A percentile compares a stretch with the other conserved stretches of the same genome.
Conservation (phyloP, 2,888 invertebrate species). For the Melinaea menophilus region DNA sequence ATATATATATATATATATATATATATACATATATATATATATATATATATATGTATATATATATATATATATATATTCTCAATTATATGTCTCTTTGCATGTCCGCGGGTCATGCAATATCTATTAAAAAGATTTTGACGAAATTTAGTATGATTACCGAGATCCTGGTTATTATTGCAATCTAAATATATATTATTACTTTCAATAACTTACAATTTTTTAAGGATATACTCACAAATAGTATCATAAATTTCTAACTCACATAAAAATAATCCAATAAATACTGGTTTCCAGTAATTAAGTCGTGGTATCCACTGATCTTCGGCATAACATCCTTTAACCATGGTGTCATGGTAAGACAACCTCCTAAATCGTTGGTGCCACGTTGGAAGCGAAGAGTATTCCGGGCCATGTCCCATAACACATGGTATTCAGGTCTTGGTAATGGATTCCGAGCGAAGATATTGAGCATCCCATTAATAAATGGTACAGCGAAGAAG, state of each 20-base stretch:
- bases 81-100: too few species aligned
- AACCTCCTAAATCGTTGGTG: constrained; percentile 78
- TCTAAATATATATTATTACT: too few species aligned
- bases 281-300: constrained; percentile 65
- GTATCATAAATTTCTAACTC: constrained; percentile 24
- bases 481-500: constrained; percentile 71
- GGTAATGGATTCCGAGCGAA: constrained; percentile 72
- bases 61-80: too few species aligned
- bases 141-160: too few species aligned
- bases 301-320: constrained; percentile 72
- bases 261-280: constrained; percentile 76
- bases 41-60: too few species aligned
- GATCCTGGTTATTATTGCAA: too few species aligned
- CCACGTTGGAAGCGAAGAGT: constrained; percentile 76
- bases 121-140: background rate
- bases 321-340: constrained; percentile 78
- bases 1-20: too few species aligned
- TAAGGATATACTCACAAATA: too few species aligned
- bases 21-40: too few species aligned
- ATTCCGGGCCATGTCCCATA: constrained; percentile 61
- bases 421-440: constrained; percentile 67
- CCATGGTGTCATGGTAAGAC: constrained; percentile 79
- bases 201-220: too few species aligned
- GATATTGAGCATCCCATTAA: constrained; percentile 78
- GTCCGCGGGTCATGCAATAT: too few species aligned